Evolutionary conservation across 2,113 vertebrate species (phyloP).

Genomic region (Vidua chalybeata): DNA sequence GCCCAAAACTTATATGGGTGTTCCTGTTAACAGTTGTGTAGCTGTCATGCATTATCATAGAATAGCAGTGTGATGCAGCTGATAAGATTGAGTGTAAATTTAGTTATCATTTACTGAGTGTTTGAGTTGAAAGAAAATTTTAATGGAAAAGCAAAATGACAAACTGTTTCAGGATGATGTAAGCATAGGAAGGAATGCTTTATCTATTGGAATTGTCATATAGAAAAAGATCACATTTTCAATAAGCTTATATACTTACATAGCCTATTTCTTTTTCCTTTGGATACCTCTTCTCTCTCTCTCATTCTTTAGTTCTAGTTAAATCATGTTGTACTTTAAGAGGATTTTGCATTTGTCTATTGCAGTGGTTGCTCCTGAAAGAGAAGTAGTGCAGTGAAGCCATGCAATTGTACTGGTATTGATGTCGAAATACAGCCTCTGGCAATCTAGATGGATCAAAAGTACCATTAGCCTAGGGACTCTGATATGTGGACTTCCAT

Average conservation of each 20-base stretch:
- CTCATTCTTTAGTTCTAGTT: not conserved
- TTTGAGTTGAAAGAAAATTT: not conserved
- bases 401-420: not conserved
- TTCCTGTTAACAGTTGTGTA: not conserved
- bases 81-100: not conserved
- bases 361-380: not conserved
- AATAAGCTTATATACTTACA: not conserved
- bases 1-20: not conserved
- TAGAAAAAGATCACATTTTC: not conserved
- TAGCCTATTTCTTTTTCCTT: not conserved
- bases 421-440: not conserved
- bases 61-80: not conserved
- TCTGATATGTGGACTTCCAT: not conserved
- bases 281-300: not conserved
- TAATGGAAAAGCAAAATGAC: not conserved
- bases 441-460: conserved; percentile 13
- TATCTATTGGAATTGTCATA: not conserved
- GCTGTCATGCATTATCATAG: not conserved
- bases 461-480: conserved; percentile 13
- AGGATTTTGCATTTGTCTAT: not conserved
- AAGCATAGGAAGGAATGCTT: not conserved
- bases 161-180: not conserved
- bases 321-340: not conserved
- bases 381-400: not conserved
- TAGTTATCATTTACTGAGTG: not conserved